phyloP scores from a whole-genome alignment of 2,888 invertebrate genomes.

The Steinernema carpocapsae region DNA sequence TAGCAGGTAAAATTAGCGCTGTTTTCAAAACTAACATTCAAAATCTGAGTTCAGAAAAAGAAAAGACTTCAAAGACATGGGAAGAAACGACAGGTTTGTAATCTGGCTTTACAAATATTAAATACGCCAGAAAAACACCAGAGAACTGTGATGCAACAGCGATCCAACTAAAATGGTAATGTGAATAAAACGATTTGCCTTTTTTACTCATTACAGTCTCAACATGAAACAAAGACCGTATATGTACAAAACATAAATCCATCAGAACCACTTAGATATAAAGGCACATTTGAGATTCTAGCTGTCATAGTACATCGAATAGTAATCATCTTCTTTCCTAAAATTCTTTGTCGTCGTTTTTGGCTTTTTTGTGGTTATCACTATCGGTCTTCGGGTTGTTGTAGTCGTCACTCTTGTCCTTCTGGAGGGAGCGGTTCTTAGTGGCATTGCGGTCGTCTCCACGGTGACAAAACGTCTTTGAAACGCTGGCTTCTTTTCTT shows the following conservation, averaged over 20 bases:
- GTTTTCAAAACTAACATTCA: too few relatives aligned
- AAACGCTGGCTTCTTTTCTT: slow-evolving; percentile 9
- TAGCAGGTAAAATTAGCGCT: not conserved
- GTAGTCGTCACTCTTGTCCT: not conserved
- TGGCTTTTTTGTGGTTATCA: slow-evolving; percentile 38
- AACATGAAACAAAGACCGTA: not conserved
- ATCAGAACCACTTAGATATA: not conserved
- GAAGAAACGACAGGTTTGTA: not conserved
- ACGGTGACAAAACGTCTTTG: not conserved
- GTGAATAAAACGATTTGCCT: not conserved
- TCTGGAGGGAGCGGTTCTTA: not conserved
- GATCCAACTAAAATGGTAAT: not conserved
- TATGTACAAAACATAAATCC: slow-evolving; percentile 25
- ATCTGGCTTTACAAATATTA: not conserved
- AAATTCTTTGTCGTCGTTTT: slow-evolving; percentile 53
- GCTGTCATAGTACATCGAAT: slow-evolving; percentile 67
- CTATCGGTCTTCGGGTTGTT: not conserved
- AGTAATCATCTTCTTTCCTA: slow-evolving; percentile 64
- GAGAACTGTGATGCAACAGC: not conserved
- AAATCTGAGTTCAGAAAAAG: not conserved
- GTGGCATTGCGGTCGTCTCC: slow-evolving; percentile 36
- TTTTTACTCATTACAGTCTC: slow-evolving; percentile 16
- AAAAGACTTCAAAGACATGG: not conserved
- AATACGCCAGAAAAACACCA: not conserved
- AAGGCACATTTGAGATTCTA: slow-evolving; percentile 27